Evolutionary conservation across 2,888 invertebrate genomes (phyloP).

Genomic region (Zaprionus bogoriensis): DNA sequence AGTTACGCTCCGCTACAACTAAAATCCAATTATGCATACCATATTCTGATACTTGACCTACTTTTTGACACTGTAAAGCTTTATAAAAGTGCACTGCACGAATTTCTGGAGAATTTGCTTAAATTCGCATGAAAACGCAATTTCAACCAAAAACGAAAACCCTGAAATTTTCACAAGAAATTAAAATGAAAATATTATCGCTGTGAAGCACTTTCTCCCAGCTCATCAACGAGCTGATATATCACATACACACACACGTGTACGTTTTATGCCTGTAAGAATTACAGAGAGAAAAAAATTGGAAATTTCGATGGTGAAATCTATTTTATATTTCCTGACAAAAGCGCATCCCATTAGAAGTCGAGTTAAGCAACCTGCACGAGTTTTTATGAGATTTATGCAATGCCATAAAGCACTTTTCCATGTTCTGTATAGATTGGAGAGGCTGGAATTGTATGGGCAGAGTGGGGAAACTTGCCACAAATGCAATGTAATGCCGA

Average conservation of each 20-base stretch:
- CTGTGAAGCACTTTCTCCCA: not conserved
- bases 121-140: not conserved
- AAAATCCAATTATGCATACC: too few relatives aligned
- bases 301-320: conserved; percentile 37
- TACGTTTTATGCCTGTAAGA: not conserved
- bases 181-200: not conserved
- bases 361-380: conserved; percentile 40
- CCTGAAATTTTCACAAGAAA: not conserved
- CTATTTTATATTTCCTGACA: conserved; percentile 27
- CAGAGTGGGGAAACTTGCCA: not conserved
- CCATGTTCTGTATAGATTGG: not conserved
- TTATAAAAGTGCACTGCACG: not conserved
- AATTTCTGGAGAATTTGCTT: not conserved
- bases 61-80: too few relatives aligned
- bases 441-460: not conserved
- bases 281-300: not conserved
- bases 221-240: not conserved
- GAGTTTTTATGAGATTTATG: conserved; percentile 38
- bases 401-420: conserved; percentile 25
- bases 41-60: too few relatives aligned
- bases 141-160: not conserved
- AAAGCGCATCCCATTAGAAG: conserved; percentile 33
- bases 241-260: not conserved
- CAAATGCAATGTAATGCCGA: conserved; percentile 12
- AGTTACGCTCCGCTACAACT: too few relatives aligned